Conservation (phyloP, 2,888 invertebrate species). For the Agrochola lychnidis region DNA sequence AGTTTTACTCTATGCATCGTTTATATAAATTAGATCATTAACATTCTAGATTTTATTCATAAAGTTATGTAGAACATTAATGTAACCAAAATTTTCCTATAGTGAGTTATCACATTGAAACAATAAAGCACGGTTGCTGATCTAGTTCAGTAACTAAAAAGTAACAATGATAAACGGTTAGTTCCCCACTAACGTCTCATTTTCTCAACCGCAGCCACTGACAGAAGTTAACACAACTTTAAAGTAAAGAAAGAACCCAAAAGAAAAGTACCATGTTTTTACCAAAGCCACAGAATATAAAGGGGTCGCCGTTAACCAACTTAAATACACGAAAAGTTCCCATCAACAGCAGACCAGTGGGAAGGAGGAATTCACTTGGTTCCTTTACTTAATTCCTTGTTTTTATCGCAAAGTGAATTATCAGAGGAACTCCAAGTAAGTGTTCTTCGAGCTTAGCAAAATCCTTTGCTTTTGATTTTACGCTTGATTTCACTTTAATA, state of each 20-base stretch:
- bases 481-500: constrained; percentile 50
- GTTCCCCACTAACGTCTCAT: background rate
- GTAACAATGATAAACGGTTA: constrained; percentile 1
- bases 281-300: constrained; percentile 30
- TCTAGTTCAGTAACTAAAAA: constrained; percentile 10
- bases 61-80: background rate
- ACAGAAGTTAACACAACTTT: constrained; percentile 36
- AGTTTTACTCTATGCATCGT: background rate
- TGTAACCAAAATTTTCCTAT: background rate
- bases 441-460: constrained; percentile 34
- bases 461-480: constrained; percentile 54
- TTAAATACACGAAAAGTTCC: constrained; percentile 58
- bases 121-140: background rate
- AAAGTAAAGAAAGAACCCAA: constrained; percentile 17
- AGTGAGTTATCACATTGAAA: background rate
- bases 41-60: background rate
- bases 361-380: constrained; percentile 34
- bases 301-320: constrained; percentile 26
- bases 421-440: constrained; percentile 46
- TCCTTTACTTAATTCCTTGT: constrained; percentile 32
- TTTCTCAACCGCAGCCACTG: constrained; percentile 1
- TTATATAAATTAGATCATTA: background rate
- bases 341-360: constrained; percentile 41
- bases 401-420: constrained; percentile 56
- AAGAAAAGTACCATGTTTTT: constrained; percentile 39